Base-by-base conservation (phyloP, 2,797 vertebrate species). In the Pantherophis vulpinus region DNA sequence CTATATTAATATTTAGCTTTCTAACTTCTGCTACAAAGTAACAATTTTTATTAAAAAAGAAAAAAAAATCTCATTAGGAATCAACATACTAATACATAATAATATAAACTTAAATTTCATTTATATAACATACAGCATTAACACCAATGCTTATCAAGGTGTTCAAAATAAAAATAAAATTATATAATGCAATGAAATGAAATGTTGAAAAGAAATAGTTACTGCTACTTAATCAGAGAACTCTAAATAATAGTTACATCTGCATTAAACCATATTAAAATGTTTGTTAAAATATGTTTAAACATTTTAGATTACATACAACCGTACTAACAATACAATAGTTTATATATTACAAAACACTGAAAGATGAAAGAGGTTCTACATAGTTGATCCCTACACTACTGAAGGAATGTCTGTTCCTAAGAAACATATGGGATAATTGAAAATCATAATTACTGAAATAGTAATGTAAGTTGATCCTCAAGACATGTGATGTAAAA, bases 11-110 rank as follows among this genome's bases (percentile, higher is more conserved):
- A 51, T 86, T 54, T 60, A 91, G 5, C 27, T 61, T 86, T 54
- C 14, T 86, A 90, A 42, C 47, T 32, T 32, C 87, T 91, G 88
- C 61, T 18, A 91, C 66, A 42, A 93, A 92, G 89, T n/a, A 63
- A 91, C 79, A 8, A 27, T 37, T 13, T 32, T 14, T 29, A 61
- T 5, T 89, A 12, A 79, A 90, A 54, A 54, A 13, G 60, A 58
- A 32, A 25, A 47, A 47, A 20, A 92, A 83, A 56, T 87, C 37
- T 89, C 54, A 87, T n/a, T 58, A 58, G 54, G n/a, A 87, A 90
- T 90, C 56, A 91, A 10, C 60, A 66, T 61, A 56, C 5, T 7
- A 59, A 47, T 56, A 54, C 1, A n/a, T 10, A 56, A 27, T 20
- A 23, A 23, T 20, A 55, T 87, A 74, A 32, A 74, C 5, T 74